Evolutionary conservation across 1,140 invertebrate species (phyloP).

Genomic region (Nautilus pompilius): DNA sequence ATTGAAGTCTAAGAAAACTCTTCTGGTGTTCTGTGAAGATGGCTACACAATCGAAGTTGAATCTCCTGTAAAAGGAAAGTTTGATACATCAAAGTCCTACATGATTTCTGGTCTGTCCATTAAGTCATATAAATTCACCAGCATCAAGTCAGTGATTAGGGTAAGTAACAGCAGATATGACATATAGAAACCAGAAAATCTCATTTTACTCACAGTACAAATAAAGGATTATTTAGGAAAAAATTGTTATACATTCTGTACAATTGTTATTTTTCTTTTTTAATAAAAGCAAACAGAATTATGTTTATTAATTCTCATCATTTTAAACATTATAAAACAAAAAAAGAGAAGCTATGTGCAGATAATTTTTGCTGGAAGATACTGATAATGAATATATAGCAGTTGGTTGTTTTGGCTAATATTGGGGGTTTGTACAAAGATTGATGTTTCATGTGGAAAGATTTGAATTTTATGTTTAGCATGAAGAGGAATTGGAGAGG

Average conservation of each 20-base stretch:
- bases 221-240: too few relatives aligned
- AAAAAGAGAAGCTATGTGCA: too few relatives aligned
- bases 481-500: constrained; percentile 53
- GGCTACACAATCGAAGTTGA: constrained; percentile 49
- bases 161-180: constrained; percentile 26
- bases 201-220: not conserved
- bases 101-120: constrained; percentile 44
- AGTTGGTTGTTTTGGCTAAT: too few relatives aligned
- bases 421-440: too few relatives aligned
- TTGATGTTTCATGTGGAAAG: too few relatives aligned
- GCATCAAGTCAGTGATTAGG: constrained; percentile 50
- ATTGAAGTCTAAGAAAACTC: constrained; percentile 33
- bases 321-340: too few relatives aligned
- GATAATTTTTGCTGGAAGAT: too few relatives aligned
- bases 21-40: constrained; percentile 49
- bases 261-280: not conserved
- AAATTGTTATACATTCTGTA: too few relatives aligned
- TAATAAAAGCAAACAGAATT: not conserved
- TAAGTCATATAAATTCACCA: constrained; percentile 44
- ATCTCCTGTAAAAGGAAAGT: constrained; percentile 39
- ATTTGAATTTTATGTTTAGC: constrained; percentile 29
- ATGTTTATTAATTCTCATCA: not conserved
- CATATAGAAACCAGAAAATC: not conserved
- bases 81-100: constrained; percentile 50
- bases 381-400: too few relatives aligned